Evolutionary conservation across 2,888 invertebrate genomes (phyloP).

Genomic region (Xylophagus ater): DNA sequence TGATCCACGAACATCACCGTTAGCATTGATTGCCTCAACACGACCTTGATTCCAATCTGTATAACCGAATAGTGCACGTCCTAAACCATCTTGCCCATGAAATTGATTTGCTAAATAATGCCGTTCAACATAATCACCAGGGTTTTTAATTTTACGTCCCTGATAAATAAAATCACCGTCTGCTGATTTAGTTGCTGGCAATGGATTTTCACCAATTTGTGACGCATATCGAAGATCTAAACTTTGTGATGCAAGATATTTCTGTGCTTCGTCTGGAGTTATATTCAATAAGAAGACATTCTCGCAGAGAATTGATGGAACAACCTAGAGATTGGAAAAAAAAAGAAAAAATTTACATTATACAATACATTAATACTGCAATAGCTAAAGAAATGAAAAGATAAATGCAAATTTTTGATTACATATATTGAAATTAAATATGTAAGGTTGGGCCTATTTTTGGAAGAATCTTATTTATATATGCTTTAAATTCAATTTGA

Average conservation of each 20-base stretch:
- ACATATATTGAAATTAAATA: too few species aligned
- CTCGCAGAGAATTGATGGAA: constrained; percentile 31
- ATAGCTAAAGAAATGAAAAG: too few species aligned
- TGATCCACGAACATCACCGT: constrained; percentile 58
- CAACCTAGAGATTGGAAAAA: constrained; percentile 22
- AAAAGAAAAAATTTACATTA: too few species aligned
- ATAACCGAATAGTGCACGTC: constrained; percentile 62
- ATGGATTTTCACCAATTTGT: constrained; percentile 44
- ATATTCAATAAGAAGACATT: constrained; percentile 44
- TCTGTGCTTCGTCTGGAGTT: constrained; percentile 43
- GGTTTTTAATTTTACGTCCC: constrained; percentile 50
- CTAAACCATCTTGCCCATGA: constrained; percentile 60
- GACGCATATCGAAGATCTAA: constrained; percentile 44
- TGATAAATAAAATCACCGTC: constrained; percentile 36
- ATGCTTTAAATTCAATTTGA: too few species aligned
- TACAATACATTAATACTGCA: too few species aligned
- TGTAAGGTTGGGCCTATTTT: too few species aligned
- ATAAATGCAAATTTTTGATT: too few species aligned
- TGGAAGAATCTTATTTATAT: too few species aligned
- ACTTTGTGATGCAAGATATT: constrained; percentile 33
- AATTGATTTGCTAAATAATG: constrained; percentile 59
- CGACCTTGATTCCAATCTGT: constrained; percentile 61
- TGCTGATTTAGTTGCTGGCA: constrained; percentile 36
- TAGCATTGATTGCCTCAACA: constrained; percentile 54
- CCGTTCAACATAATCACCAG: constrained; percentile 56